Evolutionary conservation across 1,140 invertebrate genomes (phyloP).

Genomic region (Magallana angulata): DNA sequence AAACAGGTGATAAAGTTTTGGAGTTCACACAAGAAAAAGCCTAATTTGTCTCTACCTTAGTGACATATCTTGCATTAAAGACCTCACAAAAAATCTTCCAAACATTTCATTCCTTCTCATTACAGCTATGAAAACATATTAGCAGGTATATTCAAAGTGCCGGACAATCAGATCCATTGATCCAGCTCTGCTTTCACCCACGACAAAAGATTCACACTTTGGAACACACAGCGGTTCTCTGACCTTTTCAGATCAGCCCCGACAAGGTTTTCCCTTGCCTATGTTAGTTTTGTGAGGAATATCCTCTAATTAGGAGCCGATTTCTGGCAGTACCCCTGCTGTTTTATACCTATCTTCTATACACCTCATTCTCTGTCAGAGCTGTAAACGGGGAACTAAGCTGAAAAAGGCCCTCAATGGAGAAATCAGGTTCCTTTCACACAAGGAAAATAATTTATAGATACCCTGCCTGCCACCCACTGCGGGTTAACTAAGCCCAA

Average conservation of each 20-base stretch:
- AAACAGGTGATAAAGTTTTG: background rate
- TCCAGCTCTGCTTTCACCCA: background rate
- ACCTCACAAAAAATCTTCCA: background rate
- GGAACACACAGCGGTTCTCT: background rate
- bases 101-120: slow-evolving; percentile 27
- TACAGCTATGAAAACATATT: slow-evolving; percentile 21
- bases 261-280: background rate
- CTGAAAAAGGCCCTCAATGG: background rate
- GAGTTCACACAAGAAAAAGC: background rate
- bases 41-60: background rate
- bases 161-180: background rate
- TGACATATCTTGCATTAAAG: slow-evolving; percentile 20
- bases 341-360: slow-evolving; percentile 11
- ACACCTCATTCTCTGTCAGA: background rate
- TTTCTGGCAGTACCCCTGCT: background rate
- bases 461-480: slow-evolving; percentile 28
- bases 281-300: background rate
- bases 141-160: slow-evolving; percentile 27
- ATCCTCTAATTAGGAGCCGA: slow-evolving; percentile 7
- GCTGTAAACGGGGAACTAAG: background rate
- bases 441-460: slow-evolving; percentile 10
- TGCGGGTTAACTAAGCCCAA: slow-evolving; percentile 9
- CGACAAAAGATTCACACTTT: slow-evolving; percentile 20
- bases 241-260: background rate
- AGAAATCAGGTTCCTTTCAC: background rate